Percentiles rank a stretch among this genome's conserved stretches.
Evolutionary conservation across 1,140 invertebrate genomes (phyloP).

Genomic region (Brachionus rubens): DNA sequence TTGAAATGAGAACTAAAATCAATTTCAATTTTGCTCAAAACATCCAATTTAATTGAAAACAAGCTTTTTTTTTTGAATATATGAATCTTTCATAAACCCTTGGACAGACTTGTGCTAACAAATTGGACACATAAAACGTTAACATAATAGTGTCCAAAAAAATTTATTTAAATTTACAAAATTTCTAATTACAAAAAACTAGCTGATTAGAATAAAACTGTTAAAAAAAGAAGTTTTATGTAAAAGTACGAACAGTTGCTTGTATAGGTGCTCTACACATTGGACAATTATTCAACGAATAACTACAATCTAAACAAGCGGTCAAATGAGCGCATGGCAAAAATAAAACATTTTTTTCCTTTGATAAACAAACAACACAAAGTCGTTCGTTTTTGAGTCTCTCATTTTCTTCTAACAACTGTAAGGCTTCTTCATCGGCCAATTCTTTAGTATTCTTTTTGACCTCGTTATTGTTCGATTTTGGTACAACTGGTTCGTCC

Average conservation of each 20-base stretch:
- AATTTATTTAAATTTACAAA: too few relatives aligned
- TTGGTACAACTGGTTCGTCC: not conserved
- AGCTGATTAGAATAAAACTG: too few relatives aligned
- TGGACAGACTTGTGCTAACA: too few relatives aligned
- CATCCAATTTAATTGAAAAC: too few relatives aligned
- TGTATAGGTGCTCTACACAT: conserved; percentile 28
- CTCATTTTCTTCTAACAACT: conserved; percentile 27
- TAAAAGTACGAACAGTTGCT: conserved; percentile 33
- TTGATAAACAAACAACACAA: not conserved
- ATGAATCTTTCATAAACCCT: too few relatives aligned
- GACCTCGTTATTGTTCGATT: not conserved
- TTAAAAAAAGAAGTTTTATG: conserved; percentile 28
- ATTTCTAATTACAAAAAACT: too few relatives aligned
- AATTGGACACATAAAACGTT: too few relatives aligned
- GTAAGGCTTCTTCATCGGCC: not conserved
- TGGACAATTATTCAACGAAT: conserved; percentile 19
- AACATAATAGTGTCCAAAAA: too few relatives aligned
- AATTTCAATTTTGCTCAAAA: too few relatives aligned
- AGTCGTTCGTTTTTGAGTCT: conserved; percentile 27
- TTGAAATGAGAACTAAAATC: too few relatives aligned
- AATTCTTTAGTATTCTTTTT: not conserved
- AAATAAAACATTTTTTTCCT: conserved; percentile 27
- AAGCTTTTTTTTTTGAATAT: too few relatives aligned
- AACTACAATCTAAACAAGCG: conserved; percentile 35
- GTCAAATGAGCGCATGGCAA: conserved; percentile 38